These are phyloP conservation scores for Oostethus manadensis DNA, from an alignment of 2,113 vertebrate genomes.

Conservation along the genomic window DNA sequence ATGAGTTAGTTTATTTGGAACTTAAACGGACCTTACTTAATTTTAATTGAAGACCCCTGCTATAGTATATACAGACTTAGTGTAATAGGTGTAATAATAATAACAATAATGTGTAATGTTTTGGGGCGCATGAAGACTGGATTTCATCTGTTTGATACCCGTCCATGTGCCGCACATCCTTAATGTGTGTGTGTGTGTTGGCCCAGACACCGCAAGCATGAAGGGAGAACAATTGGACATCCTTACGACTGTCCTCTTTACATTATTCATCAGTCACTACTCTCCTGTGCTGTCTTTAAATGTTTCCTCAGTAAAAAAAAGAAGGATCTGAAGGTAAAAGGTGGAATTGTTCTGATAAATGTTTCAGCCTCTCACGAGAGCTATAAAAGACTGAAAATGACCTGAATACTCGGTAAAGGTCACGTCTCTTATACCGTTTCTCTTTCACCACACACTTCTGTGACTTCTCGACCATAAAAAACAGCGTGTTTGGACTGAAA, in stretches of 20 bases:
- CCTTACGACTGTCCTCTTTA: slow-evolving; percentile 47
- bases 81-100: too few species aligned
- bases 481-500: background rate
- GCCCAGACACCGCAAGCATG: slow-evolving; percentile 22
- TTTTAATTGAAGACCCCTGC: too few species aligned
- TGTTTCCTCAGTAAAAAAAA: slow-evolving; percentile 25
- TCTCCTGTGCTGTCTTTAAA: slow-evolving; percentile 44
- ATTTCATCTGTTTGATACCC: slow-evolving; percentile 45
- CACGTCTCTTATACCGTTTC: slow-evolving; percentile 6
- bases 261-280: slow-evolving; percentile 57
- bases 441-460: background rate
- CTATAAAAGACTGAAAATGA: slow-evolving; percentile 17
- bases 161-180: slow-evolving; percentile 16
- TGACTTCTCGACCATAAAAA: background rate
- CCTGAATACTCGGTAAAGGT: slow-evolving; percentile 30
- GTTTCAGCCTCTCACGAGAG: slow-evolving; percentile 42
- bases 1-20: too few species aligned
- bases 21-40: too few species aligned
- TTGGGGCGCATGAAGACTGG: slow-evolving; percentile 23
- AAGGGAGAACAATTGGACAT: slow-evolving; percentile 24
- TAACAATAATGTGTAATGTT: too few species aligned
- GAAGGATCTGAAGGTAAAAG: slow-evolving; percentile 50
- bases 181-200: slow-evolving; percentile 19
- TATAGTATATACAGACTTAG: too few species aligned
- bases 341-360: slow-evolving; percentile 54